These are phyloP conservation scores for Psittacula echo DNA, from an alignment of 2,797 vertebrate species.

Conservation along the genomic window DNA sequence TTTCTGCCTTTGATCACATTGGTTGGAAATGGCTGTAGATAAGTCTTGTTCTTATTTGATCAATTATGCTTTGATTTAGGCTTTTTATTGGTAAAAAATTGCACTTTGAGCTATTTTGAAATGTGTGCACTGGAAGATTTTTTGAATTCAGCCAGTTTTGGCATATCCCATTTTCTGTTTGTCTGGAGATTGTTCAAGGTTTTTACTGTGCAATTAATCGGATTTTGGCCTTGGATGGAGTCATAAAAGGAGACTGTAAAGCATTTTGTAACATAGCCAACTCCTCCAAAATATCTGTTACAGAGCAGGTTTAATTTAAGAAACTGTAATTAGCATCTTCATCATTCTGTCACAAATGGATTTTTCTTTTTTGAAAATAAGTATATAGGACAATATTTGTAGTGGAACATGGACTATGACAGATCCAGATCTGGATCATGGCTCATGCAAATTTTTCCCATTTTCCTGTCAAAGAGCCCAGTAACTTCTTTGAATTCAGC, in stretches of 20 bases:
- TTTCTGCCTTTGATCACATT: not conserved
- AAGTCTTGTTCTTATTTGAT: not conserved
- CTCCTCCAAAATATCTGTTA: slow-evolving; percentile 9
- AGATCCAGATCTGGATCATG: not conserved
- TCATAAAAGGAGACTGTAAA: not conserved
- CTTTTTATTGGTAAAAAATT: not conserved
- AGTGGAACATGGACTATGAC: not conserved
- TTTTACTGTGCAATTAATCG: slow-evolving; percentile 22
- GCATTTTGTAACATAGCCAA: not conserved
- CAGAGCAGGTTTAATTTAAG: slow-evolving; percentile 17
- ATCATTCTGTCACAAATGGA: accelerated
- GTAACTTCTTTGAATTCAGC: not conserved
- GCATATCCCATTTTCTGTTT: slow-evolving; percentile 13
- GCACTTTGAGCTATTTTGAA: slow-evolving; percentile 21
- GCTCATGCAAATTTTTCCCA: not conserved
- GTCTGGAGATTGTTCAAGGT: not conserved
- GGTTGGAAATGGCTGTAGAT: not conserved
- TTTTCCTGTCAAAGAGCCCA: not conserved
- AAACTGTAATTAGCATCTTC: slow-evolving; percentile 23
- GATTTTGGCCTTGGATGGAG: not conserved
- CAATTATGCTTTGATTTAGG: not conserved
- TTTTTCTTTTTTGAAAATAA: not conserved
- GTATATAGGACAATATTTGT: not conserved
- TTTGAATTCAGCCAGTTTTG: not conserved
- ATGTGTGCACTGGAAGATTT: not conserved